phyloP scores from a whole-genome alignment of 2,797 vertebrate species.

The Anguilla anguilla region DNA sequence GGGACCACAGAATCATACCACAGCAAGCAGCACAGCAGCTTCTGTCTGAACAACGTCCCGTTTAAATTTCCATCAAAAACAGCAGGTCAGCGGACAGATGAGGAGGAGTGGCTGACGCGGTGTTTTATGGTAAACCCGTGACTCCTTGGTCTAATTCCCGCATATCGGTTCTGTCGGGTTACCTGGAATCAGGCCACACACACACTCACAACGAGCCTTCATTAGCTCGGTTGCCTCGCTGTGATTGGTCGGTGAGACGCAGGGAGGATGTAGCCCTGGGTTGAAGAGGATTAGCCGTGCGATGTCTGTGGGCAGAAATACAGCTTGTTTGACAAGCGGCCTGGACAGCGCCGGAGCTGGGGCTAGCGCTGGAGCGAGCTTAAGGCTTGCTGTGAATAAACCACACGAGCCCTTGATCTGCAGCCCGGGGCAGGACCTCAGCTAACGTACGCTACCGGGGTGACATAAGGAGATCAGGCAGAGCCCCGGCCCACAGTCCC shows the following conservation, averaged over 20 bases:
- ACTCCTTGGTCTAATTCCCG: background rate
- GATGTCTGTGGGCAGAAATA: slow-evolving; percentile 21
- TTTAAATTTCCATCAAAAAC: background rate
- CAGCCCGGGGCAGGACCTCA: background rate
- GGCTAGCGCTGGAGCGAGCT: background rate
- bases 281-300: slow-evolving; percentile 41
- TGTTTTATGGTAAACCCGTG: background rate
- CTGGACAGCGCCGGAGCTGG: background rate
- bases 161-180: background rate
- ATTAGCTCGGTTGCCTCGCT: background rate
- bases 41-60: background rate
- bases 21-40: too few species aligned
- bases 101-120: background rate
- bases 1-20: background rate
- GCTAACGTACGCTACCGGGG: background rate
- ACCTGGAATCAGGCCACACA: slow-evolving; percentile 16
- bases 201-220: background rate
- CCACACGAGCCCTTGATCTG: background rate
- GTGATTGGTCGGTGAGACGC: slow-evolving; percentile 23
- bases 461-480: slow-evolving; percentile 50
- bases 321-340: slow-evolving; percentile 1
- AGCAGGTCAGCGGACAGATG: background rate
- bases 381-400: background rate
- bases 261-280: background rate
- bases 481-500: slow-evolving; percentile 33